Evolutionary conservation across 2,888 invertebrate genomes (phyloP).

Genomic region (Sialis fuliginosa): DNA sequence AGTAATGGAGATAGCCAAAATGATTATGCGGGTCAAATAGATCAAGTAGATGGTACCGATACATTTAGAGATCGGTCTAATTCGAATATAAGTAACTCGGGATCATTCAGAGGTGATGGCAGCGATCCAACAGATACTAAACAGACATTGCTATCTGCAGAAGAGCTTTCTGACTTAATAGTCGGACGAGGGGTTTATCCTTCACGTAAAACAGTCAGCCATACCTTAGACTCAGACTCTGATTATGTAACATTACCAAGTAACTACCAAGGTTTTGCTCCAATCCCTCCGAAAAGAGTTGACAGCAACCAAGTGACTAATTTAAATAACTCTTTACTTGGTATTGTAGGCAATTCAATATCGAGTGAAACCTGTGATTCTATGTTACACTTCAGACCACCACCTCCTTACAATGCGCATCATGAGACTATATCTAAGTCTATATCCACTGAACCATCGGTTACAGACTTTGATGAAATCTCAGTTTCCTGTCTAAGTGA

Average conservation of each 20-base stretch:
- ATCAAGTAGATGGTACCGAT: slow-evolving; percentile 29
- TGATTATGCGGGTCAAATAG: slow-evolving; percentile 11
- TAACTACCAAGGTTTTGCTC: slow-evolving; percentile 28
- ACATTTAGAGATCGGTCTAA: slow-evolving; percentile 51
- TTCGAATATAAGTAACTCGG: slow-evolving; percentile 60
- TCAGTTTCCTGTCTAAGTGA: slow-evolving; percentile 6
- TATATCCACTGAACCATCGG: slow-evolving; percentile 9
- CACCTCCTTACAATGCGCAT: slow-evolving; percentile 49
- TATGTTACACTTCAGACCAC: slow-evolving; percentile 29
- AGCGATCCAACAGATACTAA: slow-evolving; percentile 70
- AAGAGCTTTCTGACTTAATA: slow-evolving; percentile 67
- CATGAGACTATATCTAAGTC: slow-evolving; percentile 32
- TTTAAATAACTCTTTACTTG: slow-evolving; percentile 30
- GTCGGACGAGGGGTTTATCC: slow-evolving; percentile 66
- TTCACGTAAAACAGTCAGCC: slow-evolving; percentile 59
- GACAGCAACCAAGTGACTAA: slow-evolving; percentile 36
- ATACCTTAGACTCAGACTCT: slow-evolving; percentile 73
- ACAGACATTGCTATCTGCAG: slow-evolving; percentile 60
- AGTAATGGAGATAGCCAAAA: slow-evolving; percentile 13
- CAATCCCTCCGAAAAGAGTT: slow-evolving; percentile 50
- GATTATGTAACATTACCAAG: slow-evolving; percentile 69
- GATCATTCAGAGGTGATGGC: slow-evolving; percentile 74
- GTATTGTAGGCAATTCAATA: slow-evolving; percentile 19
- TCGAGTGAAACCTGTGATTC: slow-evolving; percentile 8
- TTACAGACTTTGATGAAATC: slow-evolving; percentile 17